These are phyloP conservation scores for Lochmaea capreae DNA, from an alignment of 2,888 invertebrate species.

Conservation along the genomic window DNA sequence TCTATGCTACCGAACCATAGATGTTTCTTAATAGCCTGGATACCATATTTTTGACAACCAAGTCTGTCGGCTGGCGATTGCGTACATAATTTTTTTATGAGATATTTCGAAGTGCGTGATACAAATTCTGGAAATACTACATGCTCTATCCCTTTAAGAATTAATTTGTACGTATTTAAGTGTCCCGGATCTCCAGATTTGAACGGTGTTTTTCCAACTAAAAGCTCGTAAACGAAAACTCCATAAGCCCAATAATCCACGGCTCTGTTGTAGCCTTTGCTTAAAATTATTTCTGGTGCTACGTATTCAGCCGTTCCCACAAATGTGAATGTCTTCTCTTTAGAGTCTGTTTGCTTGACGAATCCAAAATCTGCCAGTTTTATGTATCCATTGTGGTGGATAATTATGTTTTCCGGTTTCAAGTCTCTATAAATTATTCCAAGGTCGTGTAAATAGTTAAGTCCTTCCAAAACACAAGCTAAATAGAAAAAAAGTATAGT, in stretches of 20 bases:
- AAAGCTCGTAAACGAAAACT: slow-evolving; percentile 85
- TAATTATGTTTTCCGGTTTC: slow-evolving; percentile 92
- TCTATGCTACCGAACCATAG: slow-evolving; percentile 93
- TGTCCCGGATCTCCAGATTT: slow-evolving; percentile 76
- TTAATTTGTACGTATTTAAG: slow-evolving; percentile 91
- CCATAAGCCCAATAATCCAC: slow-evolving; percentile 95
- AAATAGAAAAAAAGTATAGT: background rate
- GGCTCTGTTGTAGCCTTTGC: slow-evolving; percentile 82
- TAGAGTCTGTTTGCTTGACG: slow-evolving; percentile 80
- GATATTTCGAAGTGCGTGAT: slow-evolving; percentile 79
- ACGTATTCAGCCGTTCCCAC: slow-evolving; percentile 94
- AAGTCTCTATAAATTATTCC: slow-evolving; percentile 88
- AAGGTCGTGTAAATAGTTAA: slow-evolving; percentile 86
- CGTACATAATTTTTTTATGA: slow-evolving; percentile 85
- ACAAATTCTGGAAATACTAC: slow-evolving; percentile 83
- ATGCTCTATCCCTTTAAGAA: slow-evolving; percentile 71
- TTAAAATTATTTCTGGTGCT: slow-evolving; percentile 89
- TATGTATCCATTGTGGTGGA: slow-evolving; percentile 85
- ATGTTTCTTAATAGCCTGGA: slow-evolving; percentile 84
- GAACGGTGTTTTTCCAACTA: slow-evolving; percentile 90
- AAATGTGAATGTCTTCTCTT: slow-evolving; percentile 90
- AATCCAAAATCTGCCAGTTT: slow-evolving; percentile 96
- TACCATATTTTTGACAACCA: slow-evolving; percentile 87
- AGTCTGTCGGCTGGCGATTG: slow-evolving; percentile 68
- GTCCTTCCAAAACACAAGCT: slow-evolving; percentile 90